A percentile compares a stretch with the other conserved stretches of the same genome.
phyloP scores from a whole-genome alignment of 1,140 invertebrate genomes.

The Scaptomyza pallida region DNA sequence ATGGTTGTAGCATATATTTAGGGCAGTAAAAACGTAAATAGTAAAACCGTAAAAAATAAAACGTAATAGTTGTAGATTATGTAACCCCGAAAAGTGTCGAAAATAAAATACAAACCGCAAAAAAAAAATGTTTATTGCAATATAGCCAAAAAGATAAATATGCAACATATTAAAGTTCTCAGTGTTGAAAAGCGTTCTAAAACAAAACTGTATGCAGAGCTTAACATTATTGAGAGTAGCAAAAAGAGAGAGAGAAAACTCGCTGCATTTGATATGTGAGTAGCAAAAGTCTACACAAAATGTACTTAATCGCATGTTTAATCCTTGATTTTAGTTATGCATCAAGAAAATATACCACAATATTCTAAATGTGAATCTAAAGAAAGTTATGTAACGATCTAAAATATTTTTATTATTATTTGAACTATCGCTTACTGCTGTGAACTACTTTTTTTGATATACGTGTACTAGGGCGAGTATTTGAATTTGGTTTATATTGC shows the following conservation, averaged over 20 bases:
- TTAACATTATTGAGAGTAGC: not conserved
- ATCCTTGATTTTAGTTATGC: constrained; percentile 18
- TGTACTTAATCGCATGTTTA: constrained; percentile 67
- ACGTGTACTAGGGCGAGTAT: not conserved
- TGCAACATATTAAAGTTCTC: constrained; percentile 8
- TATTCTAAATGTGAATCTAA: constrained; percentile 41
- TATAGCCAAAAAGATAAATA: constrained; percentile 21
- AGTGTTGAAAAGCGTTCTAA: constrained; percentile 7
- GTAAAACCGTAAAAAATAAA: constrained; percentile 1
- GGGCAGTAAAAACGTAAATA: constrained; percentile 26
- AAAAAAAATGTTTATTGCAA: constrained; percentile 12
- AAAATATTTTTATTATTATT: constrained; percentile 3
- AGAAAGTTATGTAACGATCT: constrained; percentile 1
- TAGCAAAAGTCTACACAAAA: constrained; percentile 28
- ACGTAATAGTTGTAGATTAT: constrained; percentile 27
- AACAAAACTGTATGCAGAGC: not conserved
- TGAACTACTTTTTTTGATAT: not conserved
- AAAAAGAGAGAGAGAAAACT: not conserved
- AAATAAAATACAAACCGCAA: too few relatives aligned
- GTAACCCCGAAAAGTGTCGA: constrained; percentile 8
- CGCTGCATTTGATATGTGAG: constrained; percentile 33
- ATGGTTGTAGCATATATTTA: constrained; percentile 55
- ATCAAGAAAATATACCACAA: not conserved
- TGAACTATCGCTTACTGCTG: constrained; percentile 3
- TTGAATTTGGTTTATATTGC: constrained; percentile 14